Percentiles rank a stretch among this genome's conserved stretches.
These are phyloP conservation scores for Panthera tigris DNA, from an alignment of 2,113 vertebrate species.

Conservation along the genomic window DNA sequence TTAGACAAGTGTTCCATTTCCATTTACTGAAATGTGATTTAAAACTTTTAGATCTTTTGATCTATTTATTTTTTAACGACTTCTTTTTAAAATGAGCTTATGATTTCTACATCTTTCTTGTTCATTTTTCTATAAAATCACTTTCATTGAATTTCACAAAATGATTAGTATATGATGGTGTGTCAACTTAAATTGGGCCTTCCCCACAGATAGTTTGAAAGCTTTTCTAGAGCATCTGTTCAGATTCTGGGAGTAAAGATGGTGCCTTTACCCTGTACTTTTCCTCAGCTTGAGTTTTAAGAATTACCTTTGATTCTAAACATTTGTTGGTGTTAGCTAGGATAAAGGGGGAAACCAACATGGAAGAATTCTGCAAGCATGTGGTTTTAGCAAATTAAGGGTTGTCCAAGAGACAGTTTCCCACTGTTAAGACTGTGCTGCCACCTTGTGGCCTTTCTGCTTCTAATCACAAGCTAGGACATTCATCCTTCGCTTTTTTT, in stretches of 20 bases:
- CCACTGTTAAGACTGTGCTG: slow-evolving; percentile 47
- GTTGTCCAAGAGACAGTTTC: fast-evolving
- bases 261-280: neutral
- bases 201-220: neutral
- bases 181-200: neutral
- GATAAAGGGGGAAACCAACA: neutral
- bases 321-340: neutral
- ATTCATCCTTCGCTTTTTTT: too few relatives aligned
- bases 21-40: neutral
- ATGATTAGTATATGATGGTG: neutral
- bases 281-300: neutral
- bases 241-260: neutral
- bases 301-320: neutral
- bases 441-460: slow-evolving; percentile 69
- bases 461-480: neutral
- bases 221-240: neutral
- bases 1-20: neutral
- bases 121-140: slow-evolving; percentile 7
- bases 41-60: neutral
- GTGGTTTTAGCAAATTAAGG: neutral
- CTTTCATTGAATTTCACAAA: slow-evolving; percentile 33
- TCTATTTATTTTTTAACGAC: neutral
- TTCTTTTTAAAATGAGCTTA: neutral
- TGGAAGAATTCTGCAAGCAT: neutral
- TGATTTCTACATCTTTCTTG: neutral